Conservation (phyloP, 2,113 vertebrate species). For the Motacilla alba region DNA sequence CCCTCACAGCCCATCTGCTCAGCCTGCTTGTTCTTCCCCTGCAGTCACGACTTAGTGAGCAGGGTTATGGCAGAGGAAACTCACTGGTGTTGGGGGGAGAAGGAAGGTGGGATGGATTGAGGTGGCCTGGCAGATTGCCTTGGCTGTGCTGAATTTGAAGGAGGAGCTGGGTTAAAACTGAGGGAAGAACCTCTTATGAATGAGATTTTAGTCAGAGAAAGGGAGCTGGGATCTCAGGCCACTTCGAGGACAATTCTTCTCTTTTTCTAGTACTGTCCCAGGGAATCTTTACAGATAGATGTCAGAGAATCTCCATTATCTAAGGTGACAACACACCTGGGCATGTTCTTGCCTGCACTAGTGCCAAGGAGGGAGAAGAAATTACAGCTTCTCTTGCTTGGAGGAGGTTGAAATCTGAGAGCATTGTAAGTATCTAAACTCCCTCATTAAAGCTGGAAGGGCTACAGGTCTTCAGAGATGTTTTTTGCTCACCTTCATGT, state of each 20-base stretch:
- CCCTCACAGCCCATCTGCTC: slow-evolving; percentile 71
- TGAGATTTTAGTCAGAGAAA: not conserved
- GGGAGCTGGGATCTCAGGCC: not conserved
- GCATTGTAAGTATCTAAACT: not conserved
- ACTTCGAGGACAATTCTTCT: not conserved
- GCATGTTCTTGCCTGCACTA: not conserved
- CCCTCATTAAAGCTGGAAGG: not conserved
- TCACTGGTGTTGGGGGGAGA: not conserved
- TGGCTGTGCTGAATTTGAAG: not conserved
- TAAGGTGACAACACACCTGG: not conserved
- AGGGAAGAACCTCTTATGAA: not conserved
- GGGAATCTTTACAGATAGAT: not conserved
- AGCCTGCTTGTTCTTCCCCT: slow-evolving; percentile 54
- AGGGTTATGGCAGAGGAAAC: not conserved
- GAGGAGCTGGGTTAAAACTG: not conserved
- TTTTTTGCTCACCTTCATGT: not conserved
- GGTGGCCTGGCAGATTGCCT: not conserved
- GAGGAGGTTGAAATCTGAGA: not conserved
- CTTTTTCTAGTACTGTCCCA: not conserved
- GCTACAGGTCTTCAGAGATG: not conserved
- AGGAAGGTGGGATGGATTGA: not conserved
- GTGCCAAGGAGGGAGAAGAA: not conserved
- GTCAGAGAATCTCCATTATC: not conserved
- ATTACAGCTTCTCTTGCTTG: not conserved
- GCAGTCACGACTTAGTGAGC: slow-evolving; percentile 69